Base-by-base conservation (phyloP, 2,797 vertebrate species). In the Trematomus bernacchii region DNA sequence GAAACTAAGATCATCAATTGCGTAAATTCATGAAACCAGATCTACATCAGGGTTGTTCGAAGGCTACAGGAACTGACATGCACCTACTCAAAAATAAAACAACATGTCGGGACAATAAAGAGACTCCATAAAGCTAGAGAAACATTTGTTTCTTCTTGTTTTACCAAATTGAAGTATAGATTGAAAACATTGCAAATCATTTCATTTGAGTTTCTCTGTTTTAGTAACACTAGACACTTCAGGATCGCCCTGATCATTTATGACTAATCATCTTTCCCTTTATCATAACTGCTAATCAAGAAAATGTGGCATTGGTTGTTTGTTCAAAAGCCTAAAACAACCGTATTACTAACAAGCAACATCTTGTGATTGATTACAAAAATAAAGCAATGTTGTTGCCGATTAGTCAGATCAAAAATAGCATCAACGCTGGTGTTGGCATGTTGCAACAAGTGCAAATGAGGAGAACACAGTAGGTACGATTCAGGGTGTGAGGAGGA, bases 391-490 rank as follows among this genome's bases (percentile, higher is more conserved):
- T 61, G 21, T 48, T 66, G 50, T 43, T 70, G 55, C 58, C 33
- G 2, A 27, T 65, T 7, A 18, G 37, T 71, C 43, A 42, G 19
- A 64, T 23, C 19, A 23, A 54, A 70, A 74, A 59, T 40, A 57
- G 68, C 33, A 53, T 15, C 19, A 3, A 8, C 2, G n/a, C 40
- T 43, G 30, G 10, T 66, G 52, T 59, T 51, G 10, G 40, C 68
- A 23, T 33, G 73, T 47, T 27, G 48, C 65, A 60, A 10, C 55
- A 59, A 65, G 65, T 42, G 5, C 19, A 73, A 60, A 61, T 52
- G 58, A 76, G 50, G n/a, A 55, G 73, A 66, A 69, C 66, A 64
- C 33, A n/a, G 67, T 54, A 19, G 68, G 73, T 44, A 62, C 21
- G 42, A 80, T n/a, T 62, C 44, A 43, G 50, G 27, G n/a, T 46